Conservation (phyloP, 35 echinoderm and acorn worm genomes). For the Acanthaster planci region DNA sequence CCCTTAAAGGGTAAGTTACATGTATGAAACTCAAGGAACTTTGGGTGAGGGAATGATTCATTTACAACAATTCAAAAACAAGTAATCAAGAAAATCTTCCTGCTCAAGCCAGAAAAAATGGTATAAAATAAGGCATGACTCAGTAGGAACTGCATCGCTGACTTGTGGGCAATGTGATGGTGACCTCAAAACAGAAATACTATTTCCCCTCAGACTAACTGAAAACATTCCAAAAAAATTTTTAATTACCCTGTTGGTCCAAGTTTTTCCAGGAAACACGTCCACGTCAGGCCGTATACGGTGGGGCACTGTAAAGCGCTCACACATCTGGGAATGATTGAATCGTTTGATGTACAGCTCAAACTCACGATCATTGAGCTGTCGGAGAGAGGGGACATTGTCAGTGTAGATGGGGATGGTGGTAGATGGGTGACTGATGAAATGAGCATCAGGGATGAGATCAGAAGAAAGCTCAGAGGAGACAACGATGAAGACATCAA, state of each 20-base stretch:
- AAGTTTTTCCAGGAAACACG: slow-evolving; percentile 51
- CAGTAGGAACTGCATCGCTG: no score
- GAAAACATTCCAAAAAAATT: no score
- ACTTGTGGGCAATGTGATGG: no score
- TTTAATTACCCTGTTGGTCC: slow-evolving; percentile 49
- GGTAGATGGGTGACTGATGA: slow-evolving; percentile 51
- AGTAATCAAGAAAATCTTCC: no score
- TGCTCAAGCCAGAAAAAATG: no score
- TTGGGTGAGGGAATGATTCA: no score
- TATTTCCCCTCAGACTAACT: no score
- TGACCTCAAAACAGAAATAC: no score
- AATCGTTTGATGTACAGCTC: slow-evolving; percentile 64
- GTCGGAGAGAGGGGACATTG: slow-evolving; percentile 43
- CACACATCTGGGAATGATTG: slow-evolving; percentile 61
- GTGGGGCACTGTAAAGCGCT: slow-evolving; percentile 61
- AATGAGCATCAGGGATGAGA: slow-evolving; percentile 51
- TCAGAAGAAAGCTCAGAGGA: slow-evolving; percentile 52
- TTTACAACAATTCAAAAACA: no score
- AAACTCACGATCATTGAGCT: slow-evolving; percentile 41
- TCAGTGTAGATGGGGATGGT: neutral
- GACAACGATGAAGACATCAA: slow-evolving; percentile 69
- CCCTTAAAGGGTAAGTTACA: no score
- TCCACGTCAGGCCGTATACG: slow-evolving; percentile 46
- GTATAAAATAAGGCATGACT: no score
- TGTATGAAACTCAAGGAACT: no score